Evolutionary conservation across 2,797 vertebrate genomes (phyloP).

Genomic region (Myotis vivesi): DNA sequence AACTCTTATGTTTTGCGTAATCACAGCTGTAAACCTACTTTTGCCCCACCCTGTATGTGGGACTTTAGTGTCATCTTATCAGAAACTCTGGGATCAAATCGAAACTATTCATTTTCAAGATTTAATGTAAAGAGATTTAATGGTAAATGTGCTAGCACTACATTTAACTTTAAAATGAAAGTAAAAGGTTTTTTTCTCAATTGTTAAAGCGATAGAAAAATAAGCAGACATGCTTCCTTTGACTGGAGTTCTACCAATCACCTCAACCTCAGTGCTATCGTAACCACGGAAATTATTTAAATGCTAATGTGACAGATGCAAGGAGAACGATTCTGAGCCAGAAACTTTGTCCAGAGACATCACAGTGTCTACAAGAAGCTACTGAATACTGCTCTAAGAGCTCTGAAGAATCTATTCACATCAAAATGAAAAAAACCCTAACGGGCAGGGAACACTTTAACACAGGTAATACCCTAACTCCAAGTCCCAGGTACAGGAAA

Average conservation of each 20-base stretch:
- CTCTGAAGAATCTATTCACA: background rate
- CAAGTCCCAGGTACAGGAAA: background rate
- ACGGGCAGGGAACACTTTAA: background rate
- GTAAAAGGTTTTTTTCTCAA: conserved; percentile 55
- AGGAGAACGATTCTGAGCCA: background rate
- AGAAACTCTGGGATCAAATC: background rate
- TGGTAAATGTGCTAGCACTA: background rate
- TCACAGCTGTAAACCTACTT: background rate
- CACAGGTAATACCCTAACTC: background rate
- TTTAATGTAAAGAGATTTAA: background rate
- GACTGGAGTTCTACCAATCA: background rate
- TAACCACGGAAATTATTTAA: background rate
- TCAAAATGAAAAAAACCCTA: conserved; percentile 1
- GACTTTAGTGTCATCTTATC: background rate
- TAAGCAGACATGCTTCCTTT: background rate
- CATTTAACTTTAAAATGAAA: conserved; percentile 74
- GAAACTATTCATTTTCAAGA: background rate
- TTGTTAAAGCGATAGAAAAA: conserved; percentile 46
- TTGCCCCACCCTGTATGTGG: background rate
- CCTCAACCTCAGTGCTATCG: background rate
- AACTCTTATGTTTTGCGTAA: background rate
- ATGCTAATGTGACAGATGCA: background rate
- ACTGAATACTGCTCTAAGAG: background rate
- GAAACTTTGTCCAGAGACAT: background rate
- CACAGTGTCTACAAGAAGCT: background rate